Evolutionary conservation across 2,113 vertebrate species (phyloP).

Genomic region (Raja brachyura): DNA sequence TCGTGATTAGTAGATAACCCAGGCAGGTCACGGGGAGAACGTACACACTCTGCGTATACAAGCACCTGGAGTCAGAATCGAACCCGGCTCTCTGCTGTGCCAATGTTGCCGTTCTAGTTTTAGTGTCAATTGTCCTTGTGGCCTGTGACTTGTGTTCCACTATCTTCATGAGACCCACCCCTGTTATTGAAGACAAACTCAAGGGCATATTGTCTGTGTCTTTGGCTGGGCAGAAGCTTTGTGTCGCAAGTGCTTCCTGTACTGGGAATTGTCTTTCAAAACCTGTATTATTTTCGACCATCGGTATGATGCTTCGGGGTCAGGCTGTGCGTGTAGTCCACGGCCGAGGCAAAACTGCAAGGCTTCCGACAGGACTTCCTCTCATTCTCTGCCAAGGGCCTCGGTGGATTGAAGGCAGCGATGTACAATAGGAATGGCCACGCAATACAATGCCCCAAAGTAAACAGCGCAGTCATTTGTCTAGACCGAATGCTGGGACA

Average conservation of each 20-base stretch:
- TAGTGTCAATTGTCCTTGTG: not conserved
- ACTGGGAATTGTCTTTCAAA: conserved; percentile 14
- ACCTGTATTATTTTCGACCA: not conserved
- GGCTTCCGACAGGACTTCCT: conserved; percentile 33
- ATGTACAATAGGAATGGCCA: not conserved
- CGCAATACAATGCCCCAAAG: not conserved
- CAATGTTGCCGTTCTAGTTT: no score
- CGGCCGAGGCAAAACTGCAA: not conserved
- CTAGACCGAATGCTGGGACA: not conserved
- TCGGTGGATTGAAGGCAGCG: not conserved
- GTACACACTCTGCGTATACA: no score
- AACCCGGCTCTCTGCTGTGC: no score
- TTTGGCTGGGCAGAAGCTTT: not conserved
- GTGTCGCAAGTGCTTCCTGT: not conserved
- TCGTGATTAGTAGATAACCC: no score
- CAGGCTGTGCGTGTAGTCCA: not conserved
- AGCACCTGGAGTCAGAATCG: no score
- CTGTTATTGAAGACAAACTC: not conserved
- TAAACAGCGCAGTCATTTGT: not conserved
- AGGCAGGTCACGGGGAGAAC: no score
- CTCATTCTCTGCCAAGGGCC: not conserved
- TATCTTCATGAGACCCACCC: not conserved
- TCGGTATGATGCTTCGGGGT: not conserved
- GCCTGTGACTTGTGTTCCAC: not conserved
- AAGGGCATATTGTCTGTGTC: not conserved